These are phyloP conservation scores for Argyrosomus japonicus DNA, from an alignment of 2,113 vertebrate species.

Conservation along the genomic window DNA sequence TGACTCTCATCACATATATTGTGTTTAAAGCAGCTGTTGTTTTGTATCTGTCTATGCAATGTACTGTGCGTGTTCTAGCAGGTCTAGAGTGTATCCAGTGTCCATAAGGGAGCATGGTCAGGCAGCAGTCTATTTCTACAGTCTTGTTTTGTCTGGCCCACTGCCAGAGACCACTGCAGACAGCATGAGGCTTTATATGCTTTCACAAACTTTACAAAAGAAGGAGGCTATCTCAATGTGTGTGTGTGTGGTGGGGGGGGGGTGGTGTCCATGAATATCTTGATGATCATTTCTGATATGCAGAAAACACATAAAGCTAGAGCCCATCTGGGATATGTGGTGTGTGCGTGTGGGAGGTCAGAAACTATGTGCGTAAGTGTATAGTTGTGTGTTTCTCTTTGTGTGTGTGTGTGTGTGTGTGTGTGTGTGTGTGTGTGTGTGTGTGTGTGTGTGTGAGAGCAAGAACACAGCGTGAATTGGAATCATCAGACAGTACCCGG, in stretches of 20 bases:
- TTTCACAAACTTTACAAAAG: slow-evolving; percentile 52
- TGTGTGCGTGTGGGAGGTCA: slow-evolving; percentile 35
- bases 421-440: slow-evolving; percentile 8
- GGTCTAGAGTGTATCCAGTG: slow-evolving; percentile 40
- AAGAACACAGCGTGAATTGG: slow-evolving; percentile 63
- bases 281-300: slow-evolving; percentile 28
- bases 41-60: slow-evolving; percentile 9
- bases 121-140: slow-evolving; percentile 54
- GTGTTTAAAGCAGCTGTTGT: slow-evolving; percentile 36
- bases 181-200: slow-evolving; percentile 57
- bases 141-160: slow-evolving; percentile 58
- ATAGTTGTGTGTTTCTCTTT: background rate
- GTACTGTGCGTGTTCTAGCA: slow-evolving; percentile 11
- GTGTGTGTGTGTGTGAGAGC: slow-evolving; percentile 25
- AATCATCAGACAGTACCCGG: slow-evolving; percentile 51
- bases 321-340: slow-evolving; percentile 21
- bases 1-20: background rate
- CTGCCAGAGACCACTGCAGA: slow-evolving; percentile 61
- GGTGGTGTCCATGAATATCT: slow-evolving; percentile 18
- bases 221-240: background rate
- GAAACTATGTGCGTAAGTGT: background rate
- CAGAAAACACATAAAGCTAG: background rate
- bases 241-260: slow-evolving; percentile 29
- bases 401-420: background rate
- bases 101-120: slow-evolving; percentile 58